Conservation (phyloP, 1,140 invertebrate species). For the Caenorhabditis inopinata region DNA sequence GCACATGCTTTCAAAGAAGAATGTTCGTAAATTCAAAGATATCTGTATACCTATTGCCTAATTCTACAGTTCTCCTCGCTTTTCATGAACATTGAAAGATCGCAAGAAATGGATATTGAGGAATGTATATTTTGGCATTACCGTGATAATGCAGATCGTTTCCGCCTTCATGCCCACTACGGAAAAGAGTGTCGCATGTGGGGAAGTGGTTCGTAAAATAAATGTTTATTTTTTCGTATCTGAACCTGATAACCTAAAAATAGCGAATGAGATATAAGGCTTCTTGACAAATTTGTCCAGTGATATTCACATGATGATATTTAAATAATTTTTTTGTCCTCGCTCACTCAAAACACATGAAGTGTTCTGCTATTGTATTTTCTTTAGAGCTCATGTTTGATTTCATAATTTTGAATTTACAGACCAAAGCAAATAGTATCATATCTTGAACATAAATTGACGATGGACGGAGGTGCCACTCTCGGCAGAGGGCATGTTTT, state of each 20-base stretch:
- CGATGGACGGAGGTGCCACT: conserved; percentile 47
- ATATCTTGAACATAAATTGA: neutral
- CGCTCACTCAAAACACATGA: too few relatives aligned
- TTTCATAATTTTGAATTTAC: neutral
- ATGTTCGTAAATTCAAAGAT: neutral
- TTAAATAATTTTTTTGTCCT: neutral
- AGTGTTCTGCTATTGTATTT: too few relatives aligned
- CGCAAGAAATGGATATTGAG: neutral
- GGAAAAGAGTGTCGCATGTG: neutral
- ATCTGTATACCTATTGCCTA: neutral
- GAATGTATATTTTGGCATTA: conserved; percentile 20
- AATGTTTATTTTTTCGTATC: conserved; percentile 25
- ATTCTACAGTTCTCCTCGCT: neutral
- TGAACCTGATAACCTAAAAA: conserved; percentile 13
- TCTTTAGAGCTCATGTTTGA: too few relatives aligned
- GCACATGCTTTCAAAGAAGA: neutral
- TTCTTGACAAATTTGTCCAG: neutral
- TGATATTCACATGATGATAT: conserved; percentile 12
- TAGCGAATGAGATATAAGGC: neutral
- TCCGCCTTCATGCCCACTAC: neutral
- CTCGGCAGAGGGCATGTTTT: conserved; percentile 55
- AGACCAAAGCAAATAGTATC: neutral
- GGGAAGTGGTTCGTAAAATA: neutral
- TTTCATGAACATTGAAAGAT: conserved; percentile 6
- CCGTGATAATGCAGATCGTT: conserved; percentile 4